Evolutionary conservation across 2,888 invertebrate genomes (phyloP), one percentile per base, ranked within the genome.

Genomic region (Pteria penguin): DNA sequence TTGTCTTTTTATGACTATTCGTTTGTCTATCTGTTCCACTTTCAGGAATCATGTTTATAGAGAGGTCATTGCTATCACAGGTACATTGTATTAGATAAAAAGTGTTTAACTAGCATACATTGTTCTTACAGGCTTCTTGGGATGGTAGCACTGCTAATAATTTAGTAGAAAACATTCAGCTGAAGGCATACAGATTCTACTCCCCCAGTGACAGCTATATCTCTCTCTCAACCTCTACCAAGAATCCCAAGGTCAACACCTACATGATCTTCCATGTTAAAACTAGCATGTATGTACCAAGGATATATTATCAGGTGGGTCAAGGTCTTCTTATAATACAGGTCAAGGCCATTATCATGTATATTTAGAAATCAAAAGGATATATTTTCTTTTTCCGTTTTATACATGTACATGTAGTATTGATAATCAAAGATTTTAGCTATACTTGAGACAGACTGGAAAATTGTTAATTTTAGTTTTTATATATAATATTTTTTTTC

Each of bases 211-310:
- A 96, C 91, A 95, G 96, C 83, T 97, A 97, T 89, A 95, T 98
- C 11, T 95, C 96, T 89, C 95, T 98, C 26, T 94, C 95, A 4
- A 97, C 98, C 1, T 96, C 96, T 79, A 98, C 98, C 0, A 94
- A 82, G 31, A 76, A 79, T 62, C 90, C 91, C 0, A 84, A 84
- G 93, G 96, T 95, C 22, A 98, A 98, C 33, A 97, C 98, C 91
- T 98, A 97, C 91, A 96, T 98, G 87, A 95, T 98, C 74, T 96
- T 98, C 91, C 98, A 98, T 90, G 96, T 98, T 29, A 95, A 97
- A 84, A 96, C 96, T 75, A 98, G 98, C 92, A 97, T 96, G 92
- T 96, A 95, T 93, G 94, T 98, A 90, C 96, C 97, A 78, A 94
- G 95, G 55, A 97, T 98, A 93, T 96, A 96, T 90, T 98, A 98